These are phyloP conservation scores for Furnarius figulus DNA, from an alignment of 2,113 vertebrate genomes.

Conservation along the genomic window DNA sequence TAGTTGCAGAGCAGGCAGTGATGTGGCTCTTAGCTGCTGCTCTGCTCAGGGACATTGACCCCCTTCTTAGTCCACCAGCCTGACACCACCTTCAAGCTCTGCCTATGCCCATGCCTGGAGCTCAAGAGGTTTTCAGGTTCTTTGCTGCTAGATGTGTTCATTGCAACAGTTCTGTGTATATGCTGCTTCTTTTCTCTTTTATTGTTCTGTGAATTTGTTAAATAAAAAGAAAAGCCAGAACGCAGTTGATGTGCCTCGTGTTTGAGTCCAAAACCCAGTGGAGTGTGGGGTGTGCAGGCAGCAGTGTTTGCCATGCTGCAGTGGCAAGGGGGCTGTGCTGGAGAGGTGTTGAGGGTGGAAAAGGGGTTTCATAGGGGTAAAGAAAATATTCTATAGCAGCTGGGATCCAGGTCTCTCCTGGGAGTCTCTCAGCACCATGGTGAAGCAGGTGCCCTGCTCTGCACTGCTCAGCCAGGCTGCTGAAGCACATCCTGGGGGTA, in stretches of 20 bases:
- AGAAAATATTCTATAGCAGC: not conserved
- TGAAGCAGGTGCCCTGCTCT: rapidly evolving
- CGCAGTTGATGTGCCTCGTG: rapidly evolving
- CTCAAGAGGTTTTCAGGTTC: not conserved
- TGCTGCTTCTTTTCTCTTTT: not conserved
- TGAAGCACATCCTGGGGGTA: rapidly evolving
- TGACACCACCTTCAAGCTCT: not conserved
- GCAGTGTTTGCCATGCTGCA: not conserved
- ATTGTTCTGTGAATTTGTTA: not conserved
- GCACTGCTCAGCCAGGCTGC: not conserved
- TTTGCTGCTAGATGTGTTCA: not conserved
- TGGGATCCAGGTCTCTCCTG: not conserved
- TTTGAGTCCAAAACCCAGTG: not conserved
- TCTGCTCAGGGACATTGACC: not conserved
- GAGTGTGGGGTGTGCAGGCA: not conserved
- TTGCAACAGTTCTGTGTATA: not conserved
- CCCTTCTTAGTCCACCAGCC: not conserved
- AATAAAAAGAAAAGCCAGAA: conserved; percentile 9
- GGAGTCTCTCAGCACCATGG: not conserved
- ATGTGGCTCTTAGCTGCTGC: not conserved
- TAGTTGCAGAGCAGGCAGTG: rapidly evolving
- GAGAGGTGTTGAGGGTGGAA: too few species aligned
- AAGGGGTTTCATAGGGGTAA: not conserved
- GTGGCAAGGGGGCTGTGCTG: not conserved
- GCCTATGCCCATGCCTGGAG: rapidly evolving